Base-by-base conservation (phyloP, 1,140 invertebrate species). In the Trialeurodes vaporariorum region DNA sequence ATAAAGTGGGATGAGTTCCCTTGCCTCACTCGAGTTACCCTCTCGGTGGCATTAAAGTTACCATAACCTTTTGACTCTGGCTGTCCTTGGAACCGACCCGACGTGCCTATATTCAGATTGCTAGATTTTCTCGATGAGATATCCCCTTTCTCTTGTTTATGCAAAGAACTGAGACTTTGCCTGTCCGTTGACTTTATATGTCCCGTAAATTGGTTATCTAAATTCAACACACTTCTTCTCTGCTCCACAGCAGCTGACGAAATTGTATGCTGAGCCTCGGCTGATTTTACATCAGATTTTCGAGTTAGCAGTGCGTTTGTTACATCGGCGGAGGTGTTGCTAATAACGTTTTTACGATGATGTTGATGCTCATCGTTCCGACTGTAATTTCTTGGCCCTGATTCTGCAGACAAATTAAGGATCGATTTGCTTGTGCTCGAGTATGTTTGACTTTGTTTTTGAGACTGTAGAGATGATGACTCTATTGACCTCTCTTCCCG, bases 201-300 rank as follows among this genome's bases (percentile, higher is more conserved):
- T 70, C 84, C 84, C 64, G 86, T 84, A 74, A 84, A 86, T 70
- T 86, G 83, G 1, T 86, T 85, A 23, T 86, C 84, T 0, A 91
- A 77, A 75, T 90, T 91, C 0, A 84, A 84, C 25, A 91, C 89
- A 64, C 89, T 91, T 76, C 89, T 90, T 27, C 87, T 81, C 73
- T 90, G 88, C 71, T 87, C 86, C 22, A 88, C 89, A 1, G 88
- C 86, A 0, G 88, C 86, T n/a, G 87, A 88, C 0, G 87, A 86
- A 2, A 85, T 85, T 12, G 84, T 84, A 71, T 87, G 86, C 5
- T 86, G 77, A 5, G 84, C 83, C 75, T 86, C 85, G 1, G 83
- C 82, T 0, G 83, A 83, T 0, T 81, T 78, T 1, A 81, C 76
- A 17, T 82, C 77, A 25, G 85, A 85, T 73, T 89, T 89, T 17